phyloP scores from a whole-genome alignment of 1,140 invertebrate species.

The Brachionus plicatilis region DNA sequence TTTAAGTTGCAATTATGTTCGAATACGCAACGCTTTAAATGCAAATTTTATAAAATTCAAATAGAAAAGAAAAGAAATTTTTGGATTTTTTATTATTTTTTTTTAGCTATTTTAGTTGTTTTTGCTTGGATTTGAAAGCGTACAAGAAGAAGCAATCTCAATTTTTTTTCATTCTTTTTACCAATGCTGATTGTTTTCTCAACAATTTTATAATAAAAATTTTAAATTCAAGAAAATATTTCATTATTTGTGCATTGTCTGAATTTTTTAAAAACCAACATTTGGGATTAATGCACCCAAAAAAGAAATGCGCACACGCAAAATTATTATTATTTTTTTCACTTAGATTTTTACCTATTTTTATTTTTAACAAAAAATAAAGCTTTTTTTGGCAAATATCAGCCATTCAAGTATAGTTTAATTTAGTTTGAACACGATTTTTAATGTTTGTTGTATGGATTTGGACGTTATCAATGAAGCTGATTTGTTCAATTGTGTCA shows the following conservation, averaged over 20 bases:
- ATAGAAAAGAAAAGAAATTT: not conserved
- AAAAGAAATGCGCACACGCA: not conserved
- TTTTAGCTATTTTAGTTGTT: not conserved
- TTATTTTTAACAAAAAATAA: not conserved
- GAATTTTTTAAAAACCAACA: not conserved
- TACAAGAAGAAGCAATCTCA: not conserved
- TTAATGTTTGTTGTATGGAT: conserved; percentile 14
- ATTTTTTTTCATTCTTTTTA: not conserved
- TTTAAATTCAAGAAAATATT: not conserved
- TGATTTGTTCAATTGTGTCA: conserved; percentile 14
- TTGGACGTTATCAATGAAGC: conserved; percentile 20
- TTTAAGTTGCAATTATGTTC: conserved; percentile 26
- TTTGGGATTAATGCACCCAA: conserved; percentile 33
- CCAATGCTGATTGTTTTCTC: not conserved
- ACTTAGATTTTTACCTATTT: not conserved
- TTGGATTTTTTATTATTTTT: conserved; percentile 28
- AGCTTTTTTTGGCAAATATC: not conserved
- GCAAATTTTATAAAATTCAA: not conserved
- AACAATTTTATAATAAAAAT: conserved; percentile 24
- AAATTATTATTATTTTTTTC: not conserved
- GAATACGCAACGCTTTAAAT: conserved; percentile 34
- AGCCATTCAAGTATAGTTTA: not conserved
- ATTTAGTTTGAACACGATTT: not conserved
- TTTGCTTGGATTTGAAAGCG: not conserved
- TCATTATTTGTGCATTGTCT: not conserved